These are phyloP conservation scores for Microtus ochrogaster DNA, from an alignment of 2,113 vertebrate genomes.

Conservation along the genomic window DNA sequence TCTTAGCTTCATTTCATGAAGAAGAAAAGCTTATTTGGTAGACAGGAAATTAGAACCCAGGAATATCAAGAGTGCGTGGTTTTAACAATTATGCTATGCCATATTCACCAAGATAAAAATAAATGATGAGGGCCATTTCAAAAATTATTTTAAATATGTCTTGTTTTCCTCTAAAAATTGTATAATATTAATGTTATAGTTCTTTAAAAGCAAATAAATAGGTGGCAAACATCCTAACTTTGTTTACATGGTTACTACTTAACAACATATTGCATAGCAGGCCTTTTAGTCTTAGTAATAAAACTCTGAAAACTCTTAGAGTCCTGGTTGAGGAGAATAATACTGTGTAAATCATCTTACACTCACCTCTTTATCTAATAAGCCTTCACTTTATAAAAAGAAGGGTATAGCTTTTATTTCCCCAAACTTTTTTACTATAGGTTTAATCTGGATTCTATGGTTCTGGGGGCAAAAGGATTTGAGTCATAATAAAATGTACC, in stretches of 20 bases:
- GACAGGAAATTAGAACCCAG: conserved; percentile 12
- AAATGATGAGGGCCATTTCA: neutral
- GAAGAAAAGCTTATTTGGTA: neutral
- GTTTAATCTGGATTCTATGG: conserved; percentile 23
- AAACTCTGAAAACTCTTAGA: neutral
- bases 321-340: neutral
- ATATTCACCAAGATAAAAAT: conserved; percentile 24
- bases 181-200: conserved; percentile 7
- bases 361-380: conserved; percentile 6
- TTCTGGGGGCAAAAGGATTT: neutral
- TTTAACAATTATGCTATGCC: neutral
- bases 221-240: neutral
- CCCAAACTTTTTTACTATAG: conserved; percentile 6
- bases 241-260: conserved; percentile 36
- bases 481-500: conserved; percentile 26
- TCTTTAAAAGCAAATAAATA: conserved; percentile 34
- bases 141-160: neutral
- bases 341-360: conserved; percentile 30
- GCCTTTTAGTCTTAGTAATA: conserved; percentile 50
- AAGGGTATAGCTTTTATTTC: conserved; percentile 39
- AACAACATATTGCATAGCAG: neutral
- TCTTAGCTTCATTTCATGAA: conserved; percentile 45
- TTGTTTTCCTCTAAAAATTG: conserved; percentile 25
- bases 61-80: neutral
- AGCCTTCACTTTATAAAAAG: conserved; percentile 26